phyloP scores from a whole-genome alignment of 2,113 vertebrate genomes.

The Fregetta grallaria region DNA sequence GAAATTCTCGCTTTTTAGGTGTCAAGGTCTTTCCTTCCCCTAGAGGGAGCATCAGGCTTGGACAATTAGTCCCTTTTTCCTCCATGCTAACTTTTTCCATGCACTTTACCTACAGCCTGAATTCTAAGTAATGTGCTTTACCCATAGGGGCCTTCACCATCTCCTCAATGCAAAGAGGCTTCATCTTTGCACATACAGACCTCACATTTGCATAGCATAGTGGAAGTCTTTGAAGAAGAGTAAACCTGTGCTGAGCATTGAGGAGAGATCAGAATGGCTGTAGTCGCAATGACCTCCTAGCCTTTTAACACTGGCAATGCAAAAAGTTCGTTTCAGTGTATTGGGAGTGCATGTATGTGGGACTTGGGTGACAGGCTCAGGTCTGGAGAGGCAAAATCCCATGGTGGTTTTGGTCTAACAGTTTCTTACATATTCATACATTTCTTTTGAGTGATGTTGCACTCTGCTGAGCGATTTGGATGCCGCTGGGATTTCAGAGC shows the following conservation, averaged over 20 bases:
- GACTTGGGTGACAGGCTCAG: not conserved
- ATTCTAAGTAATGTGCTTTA: not conserved
- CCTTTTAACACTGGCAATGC: not conserved
- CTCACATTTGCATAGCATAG: not conserved
- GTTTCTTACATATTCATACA: not conserved
- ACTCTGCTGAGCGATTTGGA: not conserved
- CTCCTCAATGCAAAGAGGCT: not conserved
- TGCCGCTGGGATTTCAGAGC: not conserved
- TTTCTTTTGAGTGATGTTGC: not conserved
- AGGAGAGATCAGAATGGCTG: not conserved
- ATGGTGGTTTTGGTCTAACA: not conserved
- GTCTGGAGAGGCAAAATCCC: not conserved
- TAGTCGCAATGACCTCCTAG: not conserved
- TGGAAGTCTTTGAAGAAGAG: not conserved
- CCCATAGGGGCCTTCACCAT: not conserved
- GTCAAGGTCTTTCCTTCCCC: slow-evolving; percentile 2
- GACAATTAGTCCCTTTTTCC: not conserved
- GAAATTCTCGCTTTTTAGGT: not conserved
- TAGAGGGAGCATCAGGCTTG: slow-evolving; percentile 43
- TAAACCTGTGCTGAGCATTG: rapidly evolving
- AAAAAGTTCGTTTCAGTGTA: not conserved
- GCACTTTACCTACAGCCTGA: not conserved
- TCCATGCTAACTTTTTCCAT: not conserved
- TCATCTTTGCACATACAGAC: not conserved
- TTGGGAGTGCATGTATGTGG: not conserved